A percentile compares a stretch with the other conserved stretches of the same genome.
These are phyloP conservation scores for Schizopygopsis pylzovi DNA, from an alignment of 2,797 vertebrate genomes.

Conservation along the genomic window DNA sequence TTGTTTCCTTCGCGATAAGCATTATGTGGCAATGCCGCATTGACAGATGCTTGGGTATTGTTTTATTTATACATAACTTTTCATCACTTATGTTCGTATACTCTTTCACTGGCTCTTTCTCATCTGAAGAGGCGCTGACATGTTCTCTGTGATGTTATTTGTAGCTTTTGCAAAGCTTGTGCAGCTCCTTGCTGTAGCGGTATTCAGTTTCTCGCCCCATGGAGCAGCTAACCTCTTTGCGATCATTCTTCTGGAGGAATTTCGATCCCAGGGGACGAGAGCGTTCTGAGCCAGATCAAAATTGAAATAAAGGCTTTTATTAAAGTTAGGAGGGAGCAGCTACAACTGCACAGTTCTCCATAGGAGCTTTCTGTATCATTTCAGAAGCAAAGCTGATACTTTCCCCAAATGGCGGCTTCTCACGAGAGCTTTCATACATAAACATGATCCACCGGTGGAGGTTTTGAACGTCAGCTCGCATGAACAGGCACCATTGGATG, in stretches of 20 bases:
- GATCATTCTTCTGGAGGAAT: slow-evolving; percentile 42
- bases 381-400: slow-evolving; percentile 38
- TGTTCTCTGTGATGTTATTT: slow-evolving; percentile 46
- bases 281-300: slow-evolving; percentile 51
- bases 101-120: slow-evolving; percentile 20
- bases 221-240: slow-evolving; percentile 22
- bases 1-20: slow-evolving; percentile 1
- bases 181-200: slow-evolving; percentile 32
- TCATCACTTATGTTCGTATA: slow-evolving; percentile 19
- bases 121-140: slow-evolving; percentile 24
- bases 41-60: slow-evolving; percentile 32
- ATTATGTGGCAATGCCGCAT: not conserved
- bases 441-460: slow-evolving; percentile 26
- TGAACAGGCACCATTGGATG: slow-evolving; percentile 35
- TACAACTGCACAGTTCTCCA: slow-evolving; percentile 32
- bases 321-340: slow-evolving; percentile 48
- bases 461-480: slow-evolving; percentile 27
- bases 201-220: slow-evolving; percentile 28
- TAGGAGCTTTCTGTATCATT: slow-evolving; percentile 46
- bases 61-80: slow-evolving; percentile 15
- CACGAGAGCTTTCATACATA: slow-evolving; percentile 54
- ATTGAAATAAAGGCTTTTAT: slow-evolving; percentile 56
- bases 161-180: slow-evolving; percentile 43
- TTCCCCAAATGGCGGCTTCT: slow-evolving; percentile 51
- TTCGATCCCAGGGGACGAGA: slow-evolving; percentile 30